A percentile compares a stretch with the other conserved stretches of the same genome.
Evolutionary conservation across 2,888 invertebrate genomes (phyloP).

Genomic region (Eupsilia transversa): DNA sequence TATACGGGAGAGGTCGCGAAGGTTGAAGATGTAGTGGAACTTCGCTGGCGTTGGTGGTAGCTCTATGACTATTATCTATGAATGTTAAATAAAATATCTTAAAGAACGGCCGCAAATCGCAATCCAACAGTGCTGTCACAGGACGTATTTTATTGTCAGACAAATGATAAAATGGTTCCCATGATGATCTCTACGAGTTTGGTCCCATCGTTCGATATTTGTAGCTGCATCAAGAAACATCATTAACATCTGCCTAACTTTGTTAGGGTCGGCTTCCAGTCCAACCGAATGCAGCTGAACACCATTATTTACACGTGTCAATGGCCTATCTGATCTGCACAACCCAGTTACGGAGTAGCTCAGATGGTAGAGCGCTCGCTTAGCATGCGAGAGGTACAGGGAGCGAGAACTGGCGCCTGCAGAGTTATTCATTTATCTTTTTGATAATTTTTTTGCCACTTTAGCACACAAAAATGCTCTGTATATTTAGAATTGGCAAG

Average conservation of each 20-base stretch:
- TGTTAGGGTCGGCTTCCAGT: not conserved
- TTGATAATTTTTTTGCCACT: not conserved
- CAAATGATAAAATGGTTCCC: not conserved
- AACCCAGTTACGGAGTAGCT: no score
- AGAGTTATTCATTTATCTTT: slow-evolving; percentile 49
- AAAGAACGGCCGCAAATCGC: not conserved
- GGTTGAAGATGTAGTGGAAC: slow-evolving; percentile 98
- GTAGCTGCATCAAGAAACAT: no score
- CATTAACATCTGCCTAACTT: no score
- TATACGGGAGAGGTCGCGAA: slow-evolving; percentile 96
- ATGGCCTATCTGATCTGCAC: no score
- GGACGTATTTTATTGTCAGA: not conserved
- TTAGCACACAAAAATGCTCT: not conserved
- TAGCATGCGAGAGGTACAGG: slow-evolving; percentile 91
- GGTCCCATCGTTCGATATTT: not conserved
- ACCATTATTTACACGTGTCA: no score
- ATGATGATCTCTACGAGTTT: not conserved
- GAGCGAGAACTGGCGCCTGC: slow-evolving; percentile 91
- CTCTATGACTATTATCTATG: slow-evolving; percentile 92
- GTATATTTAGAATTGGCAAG: not conserved
- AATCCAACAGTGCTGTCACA: not conserved
- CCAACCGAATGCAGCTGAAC: no score
- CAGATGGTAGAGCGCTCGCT: slow-evolving; percentile 91
- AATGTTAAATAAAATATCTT: not conserved
- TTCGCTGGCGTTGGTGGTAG: slow-evolving; percentile 97